Conservation (phyloP, 53 echinoderm and acorn worm species). For the Astropecten irregularis region DNA sequence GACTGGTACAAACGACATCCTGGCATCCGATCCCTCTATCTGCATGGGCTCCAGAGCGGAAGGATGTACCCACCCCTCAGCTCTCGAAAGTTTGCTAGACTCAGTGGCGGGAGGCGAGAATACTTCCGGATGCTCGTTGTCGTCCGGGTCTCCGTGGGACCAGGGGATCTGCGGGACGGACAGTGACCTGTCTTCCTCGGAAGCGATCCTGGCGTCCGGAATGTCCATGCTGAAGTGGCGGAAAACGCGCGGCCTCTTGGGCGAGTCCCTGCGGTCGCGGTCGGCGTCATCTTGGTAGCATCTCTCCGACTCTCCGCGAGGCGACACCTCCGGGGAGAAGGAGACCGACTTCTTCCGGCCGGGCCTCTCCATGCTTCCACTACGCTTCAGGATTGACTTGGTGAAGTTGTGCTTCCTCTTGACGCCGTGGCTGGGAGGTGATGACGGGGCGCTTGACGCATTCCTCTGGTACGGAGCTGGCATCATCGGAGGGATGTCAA, state of each 20-base stretch:
- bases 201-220: slow-evolving; percentile 51
- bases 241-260: slow-evolving; percentile 72
- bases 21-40: slow-evolving; percentile 36
- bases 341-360: slow-evolving; percentile 87
- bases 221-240: slow-evolving; percentile 89
- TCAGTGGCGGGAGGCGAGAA: slow-evolving; percentile 7
- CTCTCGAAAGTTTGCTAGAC: slow-evolving; percentile 19
- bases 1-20: slow-evolving; percentile 18
- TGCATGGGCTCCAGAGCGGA: slow-evolving; percentile 15
- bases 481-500: slow-evolving; percentile 79
- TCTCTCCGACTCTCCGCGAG: slow-evolving; percentile 55
- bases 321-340: slow-evolving; percentile 87
- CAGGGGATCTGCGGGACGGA: neutral
- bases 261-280: slow-evolving; percentile 25
- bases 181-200: neutral
- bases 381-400: slow-evolving; percentile 80
- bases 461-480: slow-evolving; percentile 17
- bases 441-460: slow-evolving; percentile 7
- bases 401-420: slow-evolving; percentile 68
- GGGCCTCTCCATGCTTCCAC: slow-evolving; percentile 69
- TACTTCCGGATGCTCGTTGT: neutral
- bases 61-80: slow-evolving; percentile 39
- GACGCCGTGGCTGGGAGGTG: slow-evolving; percentile 46
- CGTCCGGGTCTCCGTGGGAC: slow-evolving; percentile 40
- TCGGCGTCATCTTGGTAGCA: slow-evolving; percentile 9